These are phyloP conservation scores for Pontoporia blainvillei DNA, from an alignment of 2,113 vertebrate genomes.

Conservation along the genomic window DNA sequence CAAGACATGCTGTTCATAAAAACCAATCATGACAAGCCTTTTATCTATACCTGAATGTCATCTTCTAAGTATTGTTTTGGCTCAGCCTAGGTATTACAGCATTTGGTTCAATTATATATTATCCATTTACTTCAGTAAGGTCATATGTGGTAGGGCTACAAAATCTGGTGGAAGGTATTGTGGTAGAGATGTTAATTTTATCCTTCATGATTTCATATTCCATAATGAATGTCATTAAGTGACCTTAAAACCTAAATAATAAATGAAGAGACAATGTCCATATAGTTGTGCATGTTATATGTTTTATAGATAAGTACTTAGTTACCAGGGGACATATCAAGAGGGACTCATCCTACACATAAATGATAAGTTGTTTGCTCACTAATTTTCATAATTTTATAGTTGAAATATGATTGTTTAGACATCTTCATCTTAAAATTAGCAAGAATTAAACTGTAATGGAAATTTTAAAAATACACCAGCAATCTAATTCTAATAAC, in stretches of 20 bases:
- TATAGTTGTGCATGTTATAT: not conserved
- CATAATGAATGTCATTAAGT: not conserved
- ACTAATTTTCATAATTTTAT: slow-evolving; percentile 14
- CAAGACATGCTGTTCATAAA: not conserved
- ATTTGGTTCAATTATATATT: not conserved
- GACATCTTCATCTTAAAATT: slow-evolving; percentile 27
- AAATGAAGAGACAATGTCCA: not conserved
- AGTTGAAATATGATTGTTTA: not conserved
- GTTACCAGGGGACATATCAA: not conserved
- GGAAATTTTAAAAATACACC: slow-evolving; percentile 23
- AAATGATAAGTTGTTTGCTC: not conserved
- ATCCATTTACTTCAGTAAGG: not conserved
- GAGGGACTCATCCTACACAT: not conserved
- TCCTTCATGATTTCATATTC: not conserved
- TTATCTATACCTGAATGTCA: not conserved
- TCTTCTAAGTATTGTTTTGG: not conserved
- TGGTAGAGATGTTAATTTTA: not conserved
- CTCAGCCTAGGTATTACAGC: not conserved
- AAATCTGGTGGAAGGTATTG: not conserved
- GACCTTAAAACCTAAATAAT: slow-evolving; percentile 5
- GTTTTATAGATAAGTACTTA: not conserved
- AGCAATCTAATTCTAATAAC: slow-evolving; percentile 36
- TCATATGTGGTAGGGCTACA: not conserved
- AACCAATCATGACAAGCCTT: not conserved
- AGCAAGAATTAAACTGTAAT: slow-evolving; percentile 42